Evolutionary conservation across 2,888 invertebrate genomes (phyloP), one percentile per base, ranked within the genome.

Genomic region (Odontothrips loti): DNA sequence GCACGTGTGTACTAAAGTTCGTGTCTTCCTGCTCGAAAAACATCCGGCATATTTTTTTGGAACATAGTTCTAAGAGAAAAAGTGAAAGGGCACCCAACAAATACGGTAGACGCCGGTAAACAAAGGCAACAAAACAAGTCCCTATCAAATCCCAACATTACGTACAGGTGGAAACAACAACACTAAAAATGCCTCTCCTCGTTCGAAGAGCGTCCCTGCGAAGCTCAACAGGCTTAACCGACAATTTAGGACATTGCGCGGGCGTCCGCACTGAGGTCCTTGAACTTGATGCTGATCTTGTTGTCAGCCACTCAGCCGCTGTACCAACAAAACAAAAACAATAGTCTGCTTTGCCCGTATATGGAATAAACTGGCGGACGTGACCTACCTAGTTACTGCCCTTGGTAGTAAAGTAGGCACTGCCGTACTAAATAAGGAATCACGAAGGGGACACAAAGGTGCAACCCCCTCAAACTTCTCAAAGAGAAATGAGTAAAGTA

Each of bases 101-200:
- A 27, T 27, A 27, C 9, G 8, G 23, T 27, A 27, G 58, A 75
- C 68, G 68, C 68, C 68, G 68, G 27, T 27, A 27, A 27, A 43
- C 34, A 1, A 27, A 23, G 68, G 68, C 68, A 75, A 75, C 68
- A 75, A 75, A 75, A 75, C 68, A 75, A 75, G 68, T 75, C 27
- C 23, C 27, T 15, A 15, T 11, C 23, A 12, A 75, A 23, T 27
- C 23, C 23, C 68, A 75, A 2, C 0, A 75, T 12, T 23, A 27
- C 12, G 2, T 27, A 75, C 27, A 27, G 23, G 12, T 23, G 68
- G 9, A 27, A 12, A 4, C 8, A 27, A 27, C 3, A 27, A 27
- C 12, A 2, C 8, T n/a, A 27, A 27, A 27, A 27, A 12, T 23
- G 23, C 1, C 23, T 12, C 68, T 75, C 68, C 23, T 12, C 27